Evolutionary conservation across 2,888 invertebrate genomes (phyloP).

Genomic region (Mellilla xanthometata): DNA sequence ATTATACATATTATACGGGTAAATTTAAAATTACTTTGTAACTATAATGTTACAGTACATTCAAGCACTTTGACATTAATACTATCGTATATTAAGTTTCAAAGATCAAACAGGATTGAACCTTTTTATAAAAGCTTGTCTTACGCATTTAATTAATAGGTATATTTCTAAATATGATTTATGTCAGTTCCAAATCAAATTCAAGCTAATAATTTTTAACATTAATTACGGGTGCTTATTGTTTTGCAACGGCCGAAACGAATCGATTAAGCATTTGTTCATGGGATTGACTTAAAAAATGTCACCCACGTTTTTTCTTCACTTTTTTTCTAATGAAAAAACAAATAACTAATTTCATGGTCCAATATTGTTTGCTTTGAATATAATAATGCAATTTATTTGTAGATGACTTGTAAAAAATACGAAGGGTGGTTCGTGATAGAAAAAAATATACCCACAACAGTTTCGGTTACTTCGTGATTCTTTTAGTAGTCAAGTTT

Average conservation of each 20-base stretch:
- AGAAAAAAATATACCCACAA: too few relatives aligned
- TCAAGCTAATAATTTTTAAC: background rate
- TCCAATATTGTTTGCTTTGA: conserved; percentile 46
- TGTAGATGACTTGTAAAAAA: conserved; percentile 23
- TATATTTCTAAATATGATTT: too few relatives aligned
- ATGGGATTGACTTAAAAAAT: conserved; percentile 65
- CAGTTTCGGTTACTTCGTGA: too few relatives aligned
- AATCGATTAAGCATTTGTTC: conserved; percentile 48
- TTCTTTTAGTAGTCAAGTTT: too few relatives aligned
- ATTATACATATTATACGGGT: too few relatives aligned
- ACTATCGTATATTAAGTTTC: too few relatives aligned
- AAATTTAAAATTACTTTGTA: too few relatives aligned
- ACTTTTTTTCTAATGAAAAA: conserved; percentile 48
- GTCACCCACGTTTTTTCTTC: conserved; percentile 65
- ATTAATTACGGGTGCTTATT: conserved; percentile 7
- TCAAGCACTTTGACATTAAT: too few relatives aligned
- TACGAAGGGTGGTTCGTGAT: background rate
- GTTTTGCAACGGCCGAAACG: conserved; percentile 36
- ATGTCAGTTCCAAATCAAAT: background rate
- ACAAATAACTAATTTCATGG: conserved; percentile 62
- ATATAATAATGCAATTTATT: conserved; percentile 44
- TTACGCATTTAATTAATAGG: too few relatives aligned
- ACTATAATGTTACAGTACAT: too few relatives aligned
- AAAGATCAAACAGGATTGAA: too few relatives aligned
- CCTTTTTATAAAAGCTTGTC: too few relatives aligned